Conservation (phyloP, 2,113 vertebrate species). For the Coracopsis vasa region DNA sequence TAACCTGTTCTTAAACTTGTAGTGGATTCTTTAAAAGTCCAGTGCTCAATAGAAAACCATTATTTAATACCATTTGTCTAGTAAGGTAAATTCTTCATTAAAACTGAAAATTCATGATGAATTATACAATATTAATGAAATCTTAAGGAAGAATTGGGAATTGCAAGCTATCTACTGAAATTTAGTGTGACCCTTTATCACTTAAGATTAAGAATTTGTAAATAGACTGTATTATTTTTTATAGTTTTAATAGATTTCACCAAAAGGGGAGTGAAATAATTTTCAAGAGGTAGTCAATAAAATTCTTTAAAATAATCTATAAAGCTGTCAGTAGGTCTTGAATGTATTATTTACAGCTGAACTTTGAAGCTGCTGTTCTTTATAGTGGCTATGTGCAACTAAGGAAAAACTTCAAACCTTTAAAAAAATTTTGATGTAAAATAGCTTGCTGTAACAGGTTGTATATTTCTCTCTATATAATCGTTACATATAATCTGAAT, state of each 20-base stretch:
- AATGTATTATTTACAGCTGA: not conserved
- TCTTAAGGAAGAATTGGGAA: not conserved
- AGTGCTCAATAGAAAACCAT: not conserved
- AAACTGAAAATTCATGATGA: not conserved
- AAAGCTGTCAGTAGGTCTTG: not conserved
- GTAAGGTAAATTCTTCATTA: not conserved
- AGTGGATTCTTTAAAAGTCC: not conserved
- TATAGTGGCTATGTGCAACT: not conserved
- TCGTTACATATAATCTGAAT: not conserved
- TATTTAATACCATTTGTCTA: not conserved
- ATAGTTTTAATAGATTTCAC: not conserved
- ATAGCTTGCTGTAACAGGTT: not conserved
- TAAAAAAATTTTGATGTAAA: not conserved
- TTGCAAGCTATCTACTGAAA: not conserved
- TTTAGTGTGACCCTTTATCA: not conserved
- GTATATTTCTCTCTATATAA: not conserved
- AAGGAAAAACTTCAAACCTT: not conserved
- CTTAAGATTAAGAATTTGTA: not conserved
- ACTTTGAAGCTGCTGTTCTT: not conserved
- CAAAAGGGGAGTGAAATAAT: not conserved
- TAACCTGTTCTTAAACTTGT: not conserved
- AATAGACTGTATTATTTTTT: not conserved
- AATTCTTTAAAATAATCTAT: not conserved
- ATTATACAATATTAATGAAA: not conserved
- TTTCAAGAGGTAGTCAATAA: not conserved